phyloP scores from a whole-genome alignment of 1,140 invertebrate species.

The Zaprionus nigranus region DNA sequence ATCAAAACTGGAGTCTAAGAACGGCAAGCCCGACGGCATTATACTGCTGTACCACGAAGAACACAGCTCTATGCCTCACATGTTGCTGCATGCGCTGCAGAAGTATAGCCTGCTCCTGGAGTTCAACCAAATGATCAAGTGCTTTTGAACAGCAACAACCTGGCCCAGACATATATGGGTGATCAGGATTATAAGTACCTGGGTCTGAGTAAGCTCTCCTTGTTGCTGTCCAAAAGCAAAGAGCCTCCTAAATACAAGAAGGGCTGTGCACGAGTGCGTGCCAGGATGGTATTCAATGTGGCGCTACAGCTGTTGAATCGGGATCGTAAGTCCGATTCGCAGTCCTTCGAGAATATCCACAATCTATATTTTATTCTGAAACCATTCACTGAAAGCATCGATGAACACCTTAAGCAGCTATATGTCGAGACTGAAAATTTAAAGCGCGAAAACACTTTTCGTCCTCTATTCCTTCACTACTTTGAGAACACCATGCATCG shows the following conservation, averaged over 20 bases:
- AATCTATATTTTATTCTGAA: conserved; percentile 86
- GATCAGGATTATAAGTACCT: conserved; percentile 85
- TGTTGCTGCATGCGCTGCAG: conserved; percentile 89
- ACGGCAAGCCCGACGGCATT: conserved; percentile 87
- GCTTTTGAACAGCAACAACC: conserved; percentile 90
- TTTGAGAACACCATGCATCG: conserved; percentile 57
- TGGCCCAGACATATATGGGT: conserved; percentile 88
- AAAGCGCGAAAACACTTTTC: conserved; percentile 86
- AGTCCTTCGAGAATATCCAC: conserved; percentile 44
- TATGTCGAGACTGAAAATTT: conserved; percentile 86
- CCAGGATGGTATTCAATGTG: conserved; percentile 56
- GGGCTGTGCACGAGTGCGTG: conserved; percentile 44
- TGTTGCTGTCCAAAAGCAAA: conserved; percentile 87
- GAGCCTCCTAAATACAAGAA: conserved; percentile 41
- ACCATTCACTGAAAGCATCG: conserved; percentile 87
- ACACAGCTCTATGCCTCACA: conserved; percentile 88
- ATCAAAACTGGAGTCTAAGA: conserved; percentile 82
- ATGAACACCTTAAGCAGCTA: conserved; percentile 87
- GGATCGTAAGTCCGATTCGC: conserved; percentile 34
- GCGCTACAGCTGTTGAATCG: conserved; percentile 38
- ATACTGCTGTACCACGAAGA: conserved; percentile 91
- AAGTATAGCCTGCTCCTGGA: conserved; percentile 89
- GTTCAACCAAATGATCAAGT: conserved; percentile 89
- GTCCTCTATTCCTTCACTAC: conserved; percentile 84
- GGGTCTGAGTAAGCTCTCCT: conserved; percentile 87